Evolutionary conservation across 2,888 invertebrate species (phyloP), one percentile per base, ranked within the genome.

Genomic region (Sarcophaga variegata): DNA sequence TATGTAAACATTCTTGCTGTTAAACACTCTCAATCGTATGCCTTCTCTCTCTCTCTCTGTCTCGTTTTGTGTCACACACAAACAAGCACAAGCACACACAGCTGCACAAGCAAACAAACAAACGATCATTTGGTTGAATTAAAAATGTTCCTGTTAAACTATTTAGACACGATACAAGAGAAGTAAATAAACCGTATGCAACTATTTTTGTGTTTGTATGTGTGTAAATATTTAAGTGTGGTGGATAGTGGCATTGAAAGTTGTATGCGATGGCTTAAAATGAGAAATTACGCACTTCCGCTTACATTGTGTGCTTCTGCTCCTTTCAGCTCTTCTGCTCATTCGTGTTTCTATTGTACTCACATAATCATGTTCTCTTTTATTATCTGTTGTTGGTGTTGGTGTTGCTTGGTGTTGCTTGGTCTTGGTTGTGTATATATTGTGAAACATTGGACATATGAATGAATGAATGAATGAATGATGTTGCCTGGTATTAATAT

Each of bases 201-300:
- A 47, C 22, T 49, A 69, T 69, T n/a, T 17, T 10, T 37, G 22
- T 77, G 11, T 3, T 10, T 37, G 64, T 49, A 20, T 62, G 60
- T 49, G 49, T 54, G 63, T 11, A 71, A 54, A n/a, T 14, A 1
- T 27, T 8, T 79, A 17, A 74, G 62, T 69, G 20, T 2, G 6
- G 6, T 63, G 25, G 37, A 45, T 22, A 71, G 37, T 75, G 14
- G 62, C 8, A 72, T 60, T 54, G 17, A 63, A 59, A 47, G 14
- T 72, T 71, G 59, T 76, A 76, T 17, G 67, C 66, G 76, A 59
- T 64, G 49, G 76, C 71, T 84, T 82, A 82, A 80, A 74, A 82
- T 72, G 84, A 76, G 72, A 78, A 81, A 82, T 75, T 79, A 87
- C 84, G 87, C 87, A 87, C 87, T 87, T 82, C 84, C 71, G 79